phyloP scores from a whole-genome alignment of 2,797 vertebrate genomes.

The Dipus sagitta region DNA sequence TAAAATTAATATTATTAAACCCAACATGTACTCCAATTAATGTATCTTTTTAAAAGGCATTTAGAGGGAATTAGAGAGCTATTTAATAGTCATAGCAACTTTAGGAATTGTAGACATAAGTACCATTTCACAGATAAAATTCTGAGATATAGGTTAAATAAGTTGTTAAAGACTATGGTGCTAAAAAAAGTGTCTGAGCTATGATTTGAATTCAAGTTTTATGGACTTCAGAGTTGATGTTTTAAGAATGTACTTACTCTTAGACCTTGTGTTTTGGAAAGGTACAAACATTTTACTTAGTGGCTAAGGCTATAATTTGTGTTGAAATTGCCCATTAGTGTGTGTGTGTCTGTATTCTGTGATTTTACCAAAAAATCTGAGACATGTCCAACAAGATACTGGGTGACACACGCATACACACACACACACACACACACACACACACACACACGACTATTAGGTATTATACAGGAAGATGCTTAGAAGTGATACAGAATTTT shows the following conservation, averaged over 20 bases:
- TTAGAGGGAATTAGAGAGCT: not conserved
- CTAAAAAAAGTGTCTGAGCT: not conserved
- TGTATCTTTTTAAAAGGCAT: slow-evolving; percentile 12
- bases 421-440: not conserved
- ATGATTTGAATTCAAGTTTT: not conserved
- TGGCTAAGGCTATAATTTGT: not conserved
- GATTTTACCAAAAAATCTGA: not conserved
- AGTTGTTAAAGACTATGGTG: not conserved
- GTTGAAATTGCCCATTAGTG: not conserved
- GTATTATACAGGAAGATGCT: not conserved
- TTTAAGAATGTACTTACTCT: not conserved
- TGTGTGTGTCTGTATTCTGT: not conserved
- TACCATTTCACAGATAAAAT: not conserved
- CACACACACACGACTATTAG: slow-evolving; percentile 9
- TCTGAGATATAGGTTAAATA: not conserved
- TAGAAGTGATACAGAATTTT: not conserved
- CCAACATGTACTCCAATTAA: not conserved
- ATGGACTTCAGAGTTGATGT: not conserved
- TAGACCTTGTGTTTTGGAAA: not conserved
- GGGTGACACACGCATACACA: too few relatives aligned
- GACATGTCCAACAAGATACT: not conserved
- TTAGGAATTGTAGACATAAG: not conserved
- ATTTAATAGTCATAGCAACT: not conserved
- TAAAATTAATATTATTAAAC: not conserved
- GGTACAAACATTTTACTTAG: not conserved